phyloP scores from a whole-genome alignment of 1,140 invertebrate genomes.

The Rhyzopertha dominica region DNA sequence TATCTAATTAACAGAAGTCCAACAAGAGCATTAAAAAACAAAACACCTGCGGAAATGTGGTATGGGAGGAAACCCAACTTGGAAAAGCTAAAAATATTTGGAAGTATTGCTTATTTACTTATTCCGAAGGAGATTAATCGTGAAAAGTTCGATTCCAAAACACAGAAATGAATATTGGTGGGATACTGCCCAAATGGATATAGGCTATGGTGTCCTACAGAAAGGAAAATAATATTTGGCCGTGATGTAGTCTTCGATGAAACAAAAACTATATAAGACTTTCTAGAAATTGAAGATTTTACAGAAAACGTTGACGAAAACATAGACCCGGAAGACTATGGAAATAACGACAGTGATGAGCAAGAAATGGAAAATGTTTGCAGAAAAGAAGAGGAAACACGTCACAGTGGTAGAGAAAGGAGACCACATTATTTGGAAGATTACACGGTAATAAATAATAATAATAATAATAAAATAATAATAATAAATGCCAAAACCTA shows the following conservation, averaged over 20 bases:
- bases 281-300: neutral
- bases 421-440: no score
- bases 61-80: conserved; percentile 24
- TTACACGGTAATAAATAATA: neutral
- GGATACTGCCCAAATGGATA: conserved; percentile 25
- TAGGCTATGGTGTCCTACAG: conserved; percentile 25
- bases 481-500: conserved; percentile 2
- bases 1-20: conserved; percentile 22
- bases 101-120: conserved; percentile 29
- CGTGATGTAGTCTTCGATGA: conserved; percentile 38
- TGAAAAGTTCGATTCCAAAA: conserved; percentile 23
- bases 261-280: conserved; percentile 18
- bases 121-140: conserved; percentile 23
- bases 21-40: conserved; percentile 21
- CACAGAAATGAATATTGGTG: conserved; percentile 24
- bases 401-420: no score
- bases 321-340: conserved; percentile 4
- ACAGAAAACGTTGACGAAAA: no score
- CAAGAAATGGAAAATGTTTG: conserved; percentile 10
- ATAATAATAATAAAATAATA: neutral
- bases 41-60: conserved; percentile 39
- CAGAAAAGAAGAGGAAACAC: conserved; percentile 8
- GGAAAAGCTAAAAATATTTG: conserved; percentile 35
- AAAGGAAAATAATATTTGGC: conserved; percentile 26
- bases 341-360: neutral